Evolutionary conservation across 2,888 invertebrate genomes (phyloP), one percentile per base, ranked within the genome.

Genomic region (Bellardia pandia): DNA sequence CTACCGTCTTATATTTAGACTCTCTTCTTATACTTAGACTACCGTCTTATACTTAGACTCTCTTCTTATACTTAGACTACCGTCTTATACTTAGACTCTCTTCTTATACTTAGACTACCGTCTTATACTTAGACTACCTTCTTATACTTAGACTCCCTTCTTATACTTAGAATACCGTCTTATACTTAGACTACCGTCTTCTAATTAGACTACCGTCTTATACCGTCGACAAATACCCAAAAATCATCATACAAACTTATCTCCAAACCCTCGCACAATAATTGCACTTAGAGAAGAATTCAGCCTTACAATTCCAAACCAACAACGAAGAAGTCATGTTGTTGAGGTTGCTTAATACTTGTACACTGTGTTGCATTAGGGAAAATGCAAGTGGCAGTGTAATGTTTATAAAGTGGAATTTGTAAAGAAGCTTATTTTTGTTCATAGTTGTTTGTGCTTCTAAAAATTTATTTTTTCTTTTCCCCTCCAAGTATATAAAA

Each of bases 321-420:
- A 51, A 33, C 71, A 62, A 77, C 71, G 72, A 66, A 77, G 64
- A 74, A 79, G 79, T 83, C 77, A 83, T 83, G 77, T 83, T 83
- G 75, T 74, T 79, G 68, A 62, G 79, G 85, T 85, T 85, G 68
- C 85, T 69, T 79, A 79, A 85, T 79, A 75, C 83, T 48, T 69
- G 45, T 30, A 16, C 11, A 14, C 13, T 71, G 14, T 77, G 69
- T 78, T 75, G 75, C 68, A 85, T 75, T 79, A 62, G 62, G 53
- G 75, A 74, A 85, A 85, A 79, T 85, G 79, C 85, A 72, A 78
- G 82, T 86, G 86, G 72, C 69, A 76, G 53, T 69, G 71, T 76
- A 80, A 80, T 76, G 79, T 75, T 83, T 76, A 80, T 69, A 81
- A 81, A 85, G 60, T 85, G 87, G 87, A 85, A 87, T 87, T 87